Percentiles rank a stretch among this genome's conserved stretches.
phyloP scores from a whole-genome alignment of 2,888 invertebrate genomes.

The Caenorhabditis sinica region DNA sequence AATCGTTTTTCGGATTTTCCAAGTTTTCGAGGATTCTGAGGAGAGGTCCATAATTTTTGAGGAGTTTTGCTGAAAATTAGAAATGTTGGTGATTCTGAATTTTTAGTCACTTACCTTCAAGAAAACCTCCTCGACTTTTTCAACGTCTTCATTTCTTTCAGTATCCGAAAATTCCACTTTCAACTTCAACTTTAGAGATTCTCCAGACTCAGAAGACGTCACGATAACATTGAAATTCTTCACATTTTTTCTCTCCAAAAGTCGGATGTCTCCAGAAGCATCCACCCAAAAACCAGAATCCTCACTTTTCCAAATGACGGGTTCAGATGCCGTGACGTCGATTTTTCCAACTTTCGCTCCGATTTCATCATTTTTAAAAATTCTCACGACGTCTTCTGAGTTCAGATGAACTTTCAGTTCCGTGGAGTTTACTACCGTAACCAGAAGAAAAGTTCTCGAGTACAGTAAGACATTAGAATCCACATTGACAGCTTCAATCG shows the following conservation, averaged over 20 bases:
- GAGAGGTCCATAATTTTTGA: conserved; percentile 9
- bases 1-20: conserved; percentile 16
- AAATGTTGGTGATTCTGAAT: no score
- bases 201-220: conserved; percentile 10
- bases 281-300: conserved; percentile 44
- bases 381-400: conserved; percentile 21
- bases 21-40: conserved; percentile 8
- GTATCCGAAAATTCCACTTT: conserved; percentile 19
- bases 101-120: background rate
- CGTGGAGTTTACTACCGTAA: conserved; percentile 11
- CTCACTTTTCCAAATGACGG: conserved; percentile 30
- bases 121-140: conserved; percentile 13
- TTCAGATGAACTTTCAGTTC: conserved; percentile 19
- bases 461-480: conserved; percentile 17
- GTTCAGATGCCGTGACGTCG: conserved; percentile 38
- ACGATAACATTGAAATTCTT: conserved; percentile 6
- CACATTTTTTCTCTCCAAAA: conserved; percentile 8
- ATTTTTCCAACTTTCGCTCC: conserved; percentile 32
- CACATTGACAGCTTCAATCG: conserved; percentile 48
- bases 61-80: background rate
- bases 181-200: conserved; percentile 7
- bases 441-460: conserved; percentile 28
- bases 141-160: conserved; percentile 33
- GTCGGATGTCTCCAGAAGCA: conserved; percentile 30
- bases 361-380: conserved; percentile 44